A percentile compares a stretch with the other conserved stretches of the same genome.
These are phyloP conservation scores for Tiaroga cobitis DNA, from an alignment of 2,797 vertebrate species.

Conservation along the genomic window DNA sequence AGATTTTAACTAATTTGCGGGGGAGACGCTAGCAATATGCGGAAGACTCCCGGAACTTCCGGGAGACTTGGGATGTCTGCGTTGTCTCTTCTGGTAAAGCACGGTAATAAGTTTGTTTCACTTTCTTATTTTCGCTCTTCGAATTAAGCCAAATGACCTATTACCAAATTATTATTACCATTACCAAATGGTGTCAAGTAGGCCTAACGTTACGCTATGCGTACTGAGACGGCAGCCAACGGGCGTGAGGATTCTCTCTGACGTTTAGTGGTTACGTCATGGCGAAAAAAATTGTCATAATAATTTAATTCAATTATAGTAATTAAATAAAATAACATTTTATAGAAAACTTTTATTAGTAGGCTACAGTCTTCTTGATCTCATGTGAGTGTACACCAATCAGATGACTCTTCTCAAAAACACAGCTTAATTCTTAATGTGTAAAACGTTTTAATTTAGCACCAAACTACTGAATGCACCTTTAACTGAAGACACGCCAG, in stretches of 20 bases:
- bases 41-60: no score
- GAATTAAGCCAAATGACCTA: no score
- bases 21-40: no score
- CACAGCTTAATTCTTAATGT: background rate
- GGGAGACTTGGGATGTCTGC: no score
- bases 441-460: background rate
- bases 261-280: background rate
- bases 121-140: background rate
- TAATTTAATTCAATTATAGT: background rate
- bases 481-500: background rate
- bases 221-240: background rate
- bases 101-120: background rate
- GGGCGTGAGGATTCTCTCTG: background rate
- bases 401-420: background rate
- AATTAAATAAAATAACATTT: background rate
- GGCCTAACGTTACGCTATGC: background rate
- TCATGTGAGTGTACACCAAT: background rate
- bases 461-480: slow-evolving; percentile 23
- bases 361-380: no score
- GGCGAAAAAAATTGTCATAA: background rate
- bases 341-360: background rate
- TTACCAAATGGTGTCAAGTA: background rate
- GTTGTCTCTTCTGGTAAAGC: background rate
- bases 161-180: no score
- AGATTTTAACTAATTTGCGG: no score